Base-by-base conservation (phyloP, 2,113 vertebrate genomes). In the Pygoscelis antarcticus region DNA sequence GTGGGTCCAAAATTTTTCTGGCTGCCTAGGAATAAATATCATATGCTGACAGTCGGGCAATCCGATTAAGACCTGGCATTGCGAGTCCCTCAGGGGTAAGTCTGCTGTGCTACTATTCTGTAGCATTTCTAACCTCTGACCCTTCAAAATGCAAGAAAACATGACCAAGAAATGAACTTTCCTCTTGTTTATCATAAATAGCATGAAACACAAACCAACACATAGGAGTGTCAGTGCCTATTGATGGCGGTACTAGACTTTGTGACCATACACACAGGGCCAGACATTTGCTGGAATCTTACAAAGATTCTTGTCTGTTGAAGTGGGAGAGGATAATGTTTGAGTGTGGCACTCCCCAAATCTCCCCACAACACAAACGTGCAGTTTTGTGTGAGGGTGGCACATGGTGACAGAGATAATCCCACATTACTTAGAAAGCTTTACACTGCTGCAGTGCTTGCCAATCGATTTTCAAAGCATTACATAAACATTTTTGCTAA, bases 141-240 rank as follows among this genome's bases (percentile, higher is more conserved):
- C 54, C 42, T 60, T 40, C 57, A 5, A 77, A 90, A 47, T 6
- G 29, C 25, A 20, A 38, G 38, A 34, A 66, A 78, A 66, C 11
- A 19, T 5, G 4, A 5, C 47, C 40, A 57, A 60, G 42, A 57
- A 32, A 30, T 32, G 23, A 89, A 25, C 46, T 22, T 47, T 9
- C 16, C 27, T 44, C 46, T 40, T 11, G 7, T 3, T n/a, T 58
- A 70, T 16, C 55, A 29, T 1, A 36, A 76, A 13, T 7, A 68
- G 61, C 52, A 17, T 1, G 18, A 68, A 76, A 29, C 36, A 5
- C n/a, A 15, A 10, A 25, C 13, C 13, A 32, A 4, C 10, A 17
- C 0, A 0, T 3, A 40, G 9, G 27, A 68, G 13, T 11, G 5
- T 2, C 52, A 12, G 15, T 42, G 36, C 16, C 74, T 65, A 18